Percentiles rank a stretch among this genome's conserved stretches.
Conservation (phyloP, 2,797 vertebrate species). For the Pachyuromys duprasi region DNA sequence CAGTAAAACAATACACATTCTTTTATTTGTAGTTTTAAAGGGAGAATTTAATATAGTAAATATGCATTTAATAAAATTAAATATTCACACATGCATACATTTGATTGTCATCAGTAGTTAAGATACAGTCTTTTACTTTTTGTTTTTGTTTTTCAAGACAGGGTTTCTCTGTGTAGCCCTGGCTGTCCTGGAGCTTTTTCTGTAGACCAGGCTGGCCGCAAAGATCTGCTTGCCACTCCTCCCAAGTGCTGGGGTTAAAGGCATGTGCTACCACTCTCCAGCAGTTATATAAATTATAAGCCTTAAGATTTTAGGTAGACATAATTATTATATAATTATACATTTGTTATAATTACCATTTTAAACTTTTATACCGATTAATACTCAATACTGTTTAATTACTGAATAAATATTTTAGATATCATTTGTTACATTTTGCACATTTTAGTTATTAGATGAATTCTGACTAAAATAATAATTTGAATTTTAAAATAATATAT, state of each 20-base stretch:
- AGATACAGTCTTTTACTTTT: background rate
- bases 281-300: background rate
- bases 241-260: background rate
- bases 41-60: constrained; percentile 39
- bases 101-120: constrained; percentile 47
- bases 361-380: constrained; percentile 51
- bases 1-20: constrained; percentile 27
- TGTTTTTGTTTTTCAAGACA: background rate
- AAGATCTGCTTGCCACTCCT: background rate
- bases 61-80: background rate
- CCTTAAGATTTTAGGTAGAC: constrained; percentile 54
- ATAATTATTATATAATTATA: constrained; percentile 11
- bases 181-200: background rate
- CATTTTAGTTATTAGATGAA: constrained; percentile 68
- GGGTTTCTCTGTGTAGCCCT: background rate
- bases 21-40: constrained; percentile 61
- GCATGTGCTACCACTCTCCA: background rate
- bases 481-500: constrained; percentile 68
- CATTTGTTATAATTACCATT: constrained; percentile 52
- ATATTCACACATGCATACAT: background rate
- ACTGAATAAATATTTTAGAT: constrained; percentile 48
- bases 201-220: background rate
- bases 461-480: constrained; percentile 60
- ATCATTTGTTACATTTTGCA: constrained; percentile 27
- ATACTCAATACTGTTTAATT: constrained; percentile 58